Evolutionary conservation across 1,140 invertebrate genomes (phyloP), one percentile per base, ranked within the genome.

Genomic region (Heliconius congener): DNA sequence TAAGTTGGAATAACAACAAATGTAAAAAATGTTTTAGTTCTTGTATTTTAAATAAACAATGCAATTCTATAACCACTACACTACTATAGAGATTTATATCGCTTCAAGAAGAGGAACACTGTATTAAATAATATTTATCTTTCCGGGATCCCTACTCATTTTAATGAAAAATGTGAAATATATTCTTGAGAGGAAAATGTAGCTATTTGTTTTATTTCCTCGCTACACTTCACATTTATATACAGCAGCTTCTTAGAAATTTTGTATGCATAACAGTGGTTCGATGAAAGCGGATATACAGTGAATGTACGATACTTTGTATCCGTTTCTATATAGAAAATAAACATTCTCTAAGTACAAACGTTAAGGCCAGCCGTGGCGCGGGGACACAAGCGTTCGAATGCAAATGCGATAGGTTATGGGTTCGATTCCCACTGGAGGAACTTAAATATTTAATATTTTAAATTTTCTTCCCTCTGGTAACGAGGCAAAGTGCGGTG

Each of bases 241-340:
- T 66, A 66, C 3, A 27, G 27, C 60, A 16, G 60, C 23, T 13
- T 66, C 60, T 66, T 27, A 66, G 60, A 27, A 66, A 66, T 66
- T 66, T 30, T 23, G 60, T 66, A 66, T 66, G 27, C 60, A 66
- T 66, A 66, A 66, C 60, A 23, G 60, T 5, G 3, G 60, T 66
- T 66, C 60, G 60, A 66, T 66, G 60, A 66, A 66, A 66, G 60
- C 60, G 60, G 60, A 66, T 66, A 11, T 27, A 60, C 57, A 60
- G 57, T n/a, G 57, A 23, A 27, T 60, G n/a, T 60, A 66, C 2
- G 60, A 66, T 66, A 66, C 27, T 30, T 1, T 66, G 60, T 66
- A 66, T 66, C 60, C 60, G 27, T 30, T 30, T 30, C 60, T 66
- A 8, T 30, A 66, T 66, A 27, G 11, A 66, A 66, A 66, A 66